These are phyloP conservation scores for Festucalex cinctus DNA, from an alignment of 2,113 vertebrate species.

Conservation along the genomic window DNA sequence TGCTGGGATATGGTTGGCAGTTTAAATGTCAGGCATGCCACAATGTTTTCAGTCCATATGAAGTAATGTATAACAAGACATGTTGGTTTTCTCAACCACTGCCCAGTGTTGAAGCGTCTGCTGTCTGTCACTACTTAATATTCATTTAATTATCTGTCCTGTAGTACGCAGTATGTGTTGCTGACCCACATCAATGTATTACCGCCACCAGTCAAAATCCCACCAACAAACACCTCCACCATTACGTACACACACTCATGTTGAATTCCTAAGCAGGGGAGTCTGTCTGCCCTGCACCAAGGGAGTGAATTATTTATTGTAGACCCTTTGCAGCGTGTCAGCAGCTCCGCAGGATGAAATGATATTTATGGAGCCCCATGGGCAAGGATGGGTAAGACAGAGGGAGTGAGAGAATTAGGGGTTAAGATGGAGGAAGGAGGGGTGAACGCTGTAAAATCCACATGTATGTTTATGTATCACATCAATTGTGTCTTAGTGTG, in stretches of 20 bases:
- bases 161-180: conserved; percentile 17
- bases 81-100: conserved; percentile 4
- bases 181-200: conserved; percentile 23
- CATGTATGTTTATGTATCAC: conserved; percentile 5
- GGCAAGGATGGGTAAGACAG: conserved; percentile 59
- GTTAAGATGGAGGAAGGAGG: conserved; percentile 14
- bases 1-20: neutral
- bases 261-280: conserved; percentile 73
- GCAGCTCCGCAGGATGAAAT: conserved; percentile 74
- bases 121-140: conserved; percentile 14
- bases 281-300: conserved; percentile 52
- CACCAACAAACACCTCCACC: conserved; percentile 29
- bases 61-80: conserved; percentile 1
- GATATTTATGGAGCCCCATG: conserved; percentile 80
- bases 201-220: conserved; percentile 17
- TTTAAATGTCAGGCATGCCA: neutral
- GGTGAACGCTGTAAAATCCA: conserved; percentile 35
- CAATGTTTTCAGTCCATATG: neutral
- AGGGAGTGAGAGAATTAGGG: conserved; percentile 48
- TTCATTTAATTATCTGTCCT: conserved; percentile 10
- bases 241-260: conserved; percentile 42
- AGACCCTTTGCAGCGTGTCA: conserved; percentile 73
- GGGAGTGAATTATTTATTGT: conserved; percentile 76
- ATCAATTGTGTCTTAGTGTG: conserved; percentile 20
- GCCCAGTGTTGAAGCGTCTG: neutral